Conservation (phyloP, 2,797 vertebrate genomes). For the Enteromius argenteus region DNA sequence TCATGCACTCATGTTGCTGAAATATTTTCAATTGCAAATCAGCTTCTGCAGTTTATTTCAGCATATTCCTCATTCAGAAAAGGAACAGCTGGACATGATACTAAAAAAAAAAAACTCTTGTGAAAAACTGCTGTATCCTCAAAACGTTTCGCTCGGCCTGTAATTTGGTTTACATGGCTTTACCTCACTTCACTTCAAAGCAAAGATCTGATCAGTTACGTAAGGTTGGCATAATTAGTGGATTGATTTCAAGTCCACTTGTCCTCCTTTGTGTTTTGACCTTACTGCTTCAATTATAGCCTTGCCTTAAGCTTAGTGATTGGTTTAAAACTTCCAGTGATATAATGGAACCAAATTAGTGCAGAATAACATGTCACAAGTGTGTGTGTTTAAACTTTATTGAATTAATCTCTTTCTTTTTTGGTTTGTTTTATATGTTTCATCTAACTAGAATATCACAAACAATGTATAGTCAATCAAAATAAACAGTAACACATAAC, state of each 20-base stretch:
- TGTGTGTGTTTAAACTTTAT: constrained; percentile 11
- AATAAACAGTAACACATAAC: background rate
- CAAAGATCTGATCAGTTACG: constrained; percentile 54
- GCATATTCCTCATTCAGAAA: background rate
- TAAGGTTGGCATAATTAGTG: constrained; percentile 44
- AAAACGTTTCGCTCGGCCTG: background rate
- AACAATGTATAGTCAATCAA: constrained; percentile 10
- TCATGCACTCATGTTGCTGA: background rate
- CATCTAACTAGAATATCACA: constrained; percentile 4
- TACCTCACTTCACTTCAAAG: constrained; percentile 5
- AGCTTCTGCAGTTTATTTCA: background rate
- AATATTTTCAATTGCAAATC: background rate
- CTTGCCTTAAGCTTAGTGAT: constrained; percentile 59
- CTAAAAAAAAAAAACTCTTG: background rate
- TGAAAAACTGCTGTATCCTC: background rate
- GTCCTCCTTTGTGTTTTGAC: constrained; percentile 47
- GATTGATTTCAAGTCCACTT: constrained; percentile 61
- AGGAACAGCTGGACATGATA: background rate
- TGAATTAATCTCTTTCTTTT: background rate
- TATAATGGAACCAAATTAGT: background rate
- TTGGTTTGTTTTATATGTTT: background rate
- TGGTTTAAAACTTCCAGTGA: constrained; percentile 52
- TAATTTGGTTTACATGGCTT: constrained; percentile 21
- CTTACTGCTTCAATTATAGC: constrained; percentile 53
- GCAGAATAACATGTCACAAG: constrained; percentile 5